A percentile compares a stretch with the other conserved stretches of the same genome.
These are phyloP conservation scores for Limnephilus lunatus DNA, from an alignment of 2,888 invertebrate species.

Conservation along the genomic window DNA sequence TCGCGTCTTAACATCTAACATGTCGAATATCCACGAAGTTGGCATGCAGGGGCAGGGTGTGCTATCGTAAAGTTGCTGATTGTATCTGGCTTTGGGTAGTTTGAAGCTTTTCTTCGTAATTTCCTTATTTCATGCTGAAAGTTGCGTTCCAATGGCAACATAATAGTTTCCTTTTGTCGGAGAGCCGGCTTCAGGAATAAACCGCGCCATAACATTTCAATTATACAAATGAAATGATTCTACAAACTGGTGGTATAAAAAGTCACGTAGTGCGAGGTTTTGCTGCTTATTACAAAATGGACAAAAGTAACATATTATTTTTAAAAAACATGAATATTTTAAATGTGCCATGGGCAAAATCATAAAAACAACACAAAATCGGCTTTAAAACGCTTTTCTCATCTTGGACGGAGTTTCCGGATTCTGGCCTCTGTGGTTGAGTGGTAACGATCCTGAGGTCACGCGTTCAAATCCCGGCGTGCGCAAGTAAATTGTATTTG, in stretches of 20 bases:
- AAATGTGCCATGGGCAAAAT: too few species aligned
- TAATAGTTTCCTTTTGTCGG: constrained; percentile 20
- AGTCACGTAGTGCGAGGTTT: not conserved
- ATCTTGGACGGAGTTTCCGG: too few species aligned
- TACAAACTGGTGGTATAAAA: not conserved
- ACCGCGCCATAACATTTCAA: not conserved
- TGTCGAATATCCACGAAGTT: constrained; percentile 23
- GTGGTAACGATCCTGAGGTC: too few species aligned
- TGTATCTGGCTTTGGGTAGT: constrained; percentile 13
- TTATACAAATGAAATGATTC: not conserved
- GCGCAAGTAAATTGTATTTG: too few species aligned
- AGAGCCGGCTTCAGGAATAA: constrained; percentile 11
- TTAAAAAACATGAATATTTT: not conserved
- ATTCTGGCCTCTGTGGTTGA: too few species aligned
- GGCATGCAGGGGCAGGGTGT: not conserved
- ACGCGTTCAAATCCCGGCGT: too few species aligned
- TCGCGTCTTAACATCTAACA: not conserved
- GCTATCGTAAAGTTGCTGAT: constrained; percentile 30
- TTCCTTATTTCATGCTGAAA: constrained; percentile 38
- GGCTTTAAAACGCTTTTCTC: too few species aligned
- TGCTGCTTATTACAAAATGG: not conserved
- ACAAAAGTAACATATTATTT: not conserved
- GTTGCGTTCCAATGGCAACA: constrained; percentile 39
- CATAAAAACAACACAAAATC: too few species aligned
- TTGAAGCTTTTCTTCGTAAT: constrained; percentile 36